Evolutionary conservation across 1,140 invertebrate species (phyloP), one percentile per base, ranked within the genome.

Genomic region (Musca vetustissima): DNA sequence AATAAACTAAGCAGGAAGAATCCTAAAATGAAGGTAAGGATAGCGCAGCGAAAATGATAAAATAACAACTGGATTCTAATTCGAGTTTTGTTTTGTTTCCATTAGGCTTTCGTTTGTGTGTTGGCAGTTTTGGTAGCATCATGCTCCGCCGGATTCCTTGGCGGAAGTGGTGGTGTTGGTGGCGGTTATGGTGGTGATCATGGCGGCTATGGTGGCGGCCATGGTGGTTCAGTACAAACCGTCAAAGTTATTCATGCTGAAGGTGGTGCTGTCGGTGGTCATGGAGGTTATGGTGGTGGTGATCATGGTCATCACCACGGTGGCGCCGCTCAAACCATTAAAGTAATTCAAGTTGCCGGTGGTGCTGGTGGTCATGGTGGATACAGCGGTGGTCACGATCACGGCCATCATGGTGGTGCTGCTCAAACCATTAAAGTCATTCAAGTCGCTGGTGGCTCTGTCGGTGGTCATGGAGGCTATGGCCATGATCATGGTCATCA

Each of bases 101-200:
- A 17, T 68, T 69, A 80, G 78, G 71, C 78, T 68, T 80, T 78
- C 71, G 76, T 80, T 73, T 80, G 78, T 73, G 32, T 80, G 59
- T 72, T 80, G 59, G 76, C 73, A 70, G 69, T 74, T 48, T 72
- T 80, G 53, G 72, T 80, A 57, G 75, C 75, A 70, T 74, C 74
- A 70, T 59, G 76, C 36, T 76, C 78, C 15, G 78, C 78, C 32
- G 78, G 78, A 64, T 74, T 80, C 24, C 28, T 74, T 13, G 74
- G 74, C 19, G 70, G 67, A 68, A 4, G 70, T 49, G 66, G 50
- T 21, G 67, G 73, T 24, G 70, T 70, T 14, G 71, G 71, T 7
- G 76, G 73, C 3, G 13, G 36, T 52, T 22, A 71, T 36, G 71
- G 53, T 49, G 61, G 61, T n/a, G 15, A 6, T 57, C 14, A 43